Base-by-base conservation (phyloP, 2,888 invertebrate species). In the Anthoptus insignis region DNA sequence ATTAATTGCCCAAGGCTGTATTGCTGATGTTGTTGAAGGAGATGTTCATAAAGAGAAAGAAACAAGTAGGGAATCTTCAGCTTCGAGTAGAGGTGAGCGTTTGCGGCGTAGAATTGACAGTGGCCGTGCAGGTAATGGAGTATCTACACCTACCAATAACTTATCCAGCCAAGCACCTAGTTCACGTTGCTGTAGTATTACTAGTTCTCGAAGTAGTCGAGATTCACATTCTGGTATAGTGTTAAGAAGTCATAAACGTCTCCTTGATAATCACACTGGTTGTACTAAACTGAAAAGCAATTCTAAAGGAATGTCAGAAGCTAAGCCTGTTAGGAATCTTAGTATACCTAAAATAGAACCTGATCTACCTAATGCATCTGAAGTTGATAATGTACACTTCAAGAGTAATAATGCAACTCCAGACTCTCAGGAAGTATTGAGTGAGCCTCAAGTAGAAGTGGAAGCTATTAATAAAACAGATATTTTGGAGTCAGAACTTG, bases 1-100 rank as follows among this genome's bases (percentile, higher is more conserved):
- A 81, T 91, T 98, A 72, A 97, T 97, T 84, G 97, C 97, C 39
- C 97, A 97, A 81, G 96, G 97, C 32, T 96, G 96, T 82, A 95
- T 96, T 83, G 94, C 96, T 57, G 96, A 96, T 83, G 94, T 96
- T 54, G 93, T 92, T 21, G 94, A 95, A 71, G 85, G 87, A 29
- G 70, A 79, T 71, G 74, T 72, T 57, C 79, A 81, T 69, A 90
- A 88, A 75, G 88, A 89, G 64, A 75, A 81, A 59, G 84, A 85
- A 71, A 85, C 91, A 29, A 89, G 93, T 73, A 82, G 93, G 71
- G 93, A 93, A 70, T 91, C 93, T 8, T 92, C 92, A 50, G 82
- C 87, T 22, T 88, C 90, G 27, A 89, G 89, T 73, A 80, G 92
- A 67, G 86, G 91, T 13, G 91, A 89, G 65, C 79, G 89, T 22